These are phyloP conservation scores for Ginglymostoma cirratum DNA, from an alignment of 2,113 vertebrate genomes.

Conservation along the genomic window DNA sequence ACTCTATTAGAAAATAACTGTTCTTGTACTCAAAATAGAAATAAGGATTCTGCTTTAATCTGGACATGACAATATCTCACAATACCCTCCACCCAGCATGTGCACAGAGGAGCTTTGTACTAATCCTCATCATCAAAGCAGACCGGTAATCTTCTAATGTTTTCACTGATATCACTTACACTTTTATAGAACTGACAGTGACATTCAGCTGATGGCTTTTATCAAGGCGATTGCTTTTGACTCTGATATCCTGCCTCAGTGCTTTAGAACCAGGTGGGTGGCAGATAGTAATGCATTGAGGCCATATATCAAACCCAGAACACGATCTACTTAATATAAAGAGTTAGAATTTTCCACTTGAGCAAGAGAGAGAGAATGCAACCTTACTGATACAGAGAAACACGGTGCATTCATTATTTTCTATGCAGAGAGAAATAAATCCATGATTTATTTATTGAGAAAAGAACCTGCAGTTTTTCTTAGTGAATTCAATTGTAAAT, in stretches of 20 bases:
- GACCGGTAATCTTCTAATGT: neutral
- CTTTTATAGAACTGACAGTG: neutral
- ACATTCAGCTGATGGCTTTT: neutral
- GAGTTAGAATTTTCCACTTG: neutral
- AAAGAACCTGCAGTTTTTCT: neutral
- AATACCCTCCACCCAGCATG: neutral
- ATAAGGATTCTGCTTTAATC: neutral
- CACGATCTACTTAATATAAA: neutral
- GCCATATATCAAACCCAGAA: neutral
- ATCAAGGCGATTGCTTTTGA: neutral
- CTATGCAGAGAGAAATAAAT: neutral
- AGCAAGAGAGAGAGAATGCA: neutral
- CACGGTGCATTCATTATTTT: neutral
- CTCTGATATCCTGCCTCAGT: neutral
- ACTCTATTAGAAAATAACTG: neutral
- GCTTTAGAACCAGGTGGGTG: neutral
- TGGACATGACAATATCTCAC: neutral
- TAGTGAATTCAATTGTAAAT: neutral
- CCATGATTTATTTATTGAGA: neutral
- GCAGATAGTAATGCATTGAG: neutral
- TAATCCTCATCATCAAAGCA: conserved; percentile 9
- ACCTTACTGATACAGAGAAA: neutral
- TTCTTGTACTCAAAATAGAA: neutral
- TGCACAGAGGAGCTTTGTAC: neutral
- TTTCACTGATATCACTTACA: neutral